Evolutionary conservation across 2,113 vertebrate species (phyloP).

Genomic region (Neomonachus schauinslandi): DNA sequence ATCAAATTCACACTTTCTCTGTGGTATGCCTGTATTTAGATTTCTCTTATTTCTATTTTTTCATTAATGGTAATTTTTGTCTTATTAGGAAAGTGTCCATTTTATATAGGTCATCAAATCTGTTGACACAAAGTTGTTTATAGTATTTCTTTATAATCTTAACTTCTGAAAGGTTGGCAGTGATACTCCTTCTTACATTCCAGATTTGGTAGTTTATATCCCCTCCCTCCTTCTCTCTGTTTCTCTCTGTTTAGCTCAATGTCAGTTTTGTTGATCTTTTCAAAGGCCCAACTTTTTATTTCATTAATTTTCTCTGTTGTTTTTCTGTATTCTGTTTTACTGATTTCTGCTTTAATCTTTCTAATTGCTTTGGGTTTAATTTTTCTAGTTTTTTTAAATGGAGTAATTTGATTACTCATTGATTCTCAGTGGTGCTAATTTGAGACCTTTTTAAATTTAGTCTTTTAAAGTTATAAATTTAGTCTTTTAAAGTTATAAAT

Average conservation of each 20-base stretch:
- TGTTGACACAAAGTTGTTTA: neutral
- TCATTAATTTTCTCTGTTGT: neutral
- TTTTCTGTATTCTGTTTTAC: neutral
- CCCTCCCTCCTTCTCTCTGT: neutral
- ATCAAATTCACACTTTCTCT: too few relatives aligned
- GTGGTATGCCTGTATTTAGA: neutral
- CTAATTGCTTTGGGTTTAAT: neutral
- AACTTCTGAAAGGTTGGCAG: neutral
- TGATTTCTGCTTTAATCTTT: neutral
- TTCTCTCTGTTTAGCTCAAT: neutral
- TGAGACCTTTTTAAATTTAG: neutral
- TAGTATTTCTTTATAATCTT: neutral
- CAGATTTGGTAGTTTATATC: neutral
- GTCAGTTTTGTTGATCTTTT: neutral
- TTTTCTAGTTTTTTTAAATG: neutral
- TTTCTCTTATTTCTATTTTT: neutral
- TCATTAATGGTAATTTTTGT: neutral
- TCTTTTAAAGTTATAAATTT: neutral
- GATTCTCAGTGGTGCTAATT: too few relatives aligned
- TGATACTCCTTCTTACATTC: neutral
- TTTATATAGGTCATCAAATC: neutral
- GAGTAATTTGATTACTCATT: too few relatives aligned
- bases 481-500: neutral
- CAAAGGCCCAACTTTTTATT: neutral
- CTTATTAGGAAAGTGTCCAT: neutral